These are phyloP conservation scores for Coelinius sp. DNA, from an alignment of 2,888 invertebrate genomes.

Conservation along the genomic window DNA sequence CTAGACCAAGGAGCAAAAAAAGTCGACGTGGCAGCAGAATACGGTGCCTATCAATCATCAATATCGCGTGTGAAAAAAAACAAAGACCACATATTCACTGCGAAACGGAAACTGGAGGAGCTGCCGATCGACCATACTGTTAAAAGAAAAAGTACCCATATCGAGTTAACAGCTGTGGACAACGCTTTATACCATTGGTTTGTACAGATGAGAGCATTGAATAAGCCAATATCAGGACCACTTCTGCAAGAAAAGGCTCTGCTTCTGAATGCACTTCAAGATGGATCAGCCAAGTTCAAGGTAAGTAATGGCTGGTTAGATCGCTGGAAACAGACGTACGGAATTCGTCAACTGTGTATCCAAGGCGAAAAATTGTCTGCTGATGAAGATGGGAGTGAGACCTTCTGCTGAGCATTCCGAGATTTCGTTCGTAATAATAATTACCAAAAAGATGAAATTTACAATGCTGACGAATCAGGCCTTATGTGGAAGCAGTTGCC, in stretches of 20 bases:
- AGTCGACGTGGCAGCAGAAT: constrained; percentile 11
- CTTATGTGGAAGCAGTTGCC: constrained; percentile 46
- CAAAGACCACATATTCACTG: constrained; percentile 23
- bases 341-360: constrained; percentile 20
- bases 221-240: not conserved
- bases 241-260: constrained; percentile 15
- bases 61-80: constrained; percentile 27
- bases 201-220: not conserved
- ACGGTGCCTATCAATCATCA: constrained; percentile 24
- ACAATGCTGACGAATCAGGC: constrained; percentile 49
- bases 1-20: constrained; percentile 12
- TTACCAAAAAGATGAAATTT: constrained; percentile 39
- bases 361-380: constrained; percentile 29
- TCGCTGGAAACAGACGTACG: constrained; percentile 28
- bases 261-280: not conserved
- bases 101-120: constrained; percentile 13
- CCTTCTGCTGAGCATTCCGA: constrained; percentile 15
- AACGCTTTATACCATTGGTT: constrained; percentile 31
- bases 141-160: constrained; percentile 10
- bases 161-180: constrained; percentile 21
- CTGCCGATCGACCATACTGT: not conserved
- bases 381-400: constrained; percentile 7
- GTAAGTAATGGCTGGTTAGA: constrained; percentile 34
- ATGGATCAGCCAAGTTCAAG: constrained; percentile 26
- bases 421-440: constrained; percentile 20